Percentiles rank a stretch among this genome's conserved stretches.
Evolutionary conservation across 2,888 invertebrate species (phyloP).

Genomic region (Coenonympha glycerion): DNA sequence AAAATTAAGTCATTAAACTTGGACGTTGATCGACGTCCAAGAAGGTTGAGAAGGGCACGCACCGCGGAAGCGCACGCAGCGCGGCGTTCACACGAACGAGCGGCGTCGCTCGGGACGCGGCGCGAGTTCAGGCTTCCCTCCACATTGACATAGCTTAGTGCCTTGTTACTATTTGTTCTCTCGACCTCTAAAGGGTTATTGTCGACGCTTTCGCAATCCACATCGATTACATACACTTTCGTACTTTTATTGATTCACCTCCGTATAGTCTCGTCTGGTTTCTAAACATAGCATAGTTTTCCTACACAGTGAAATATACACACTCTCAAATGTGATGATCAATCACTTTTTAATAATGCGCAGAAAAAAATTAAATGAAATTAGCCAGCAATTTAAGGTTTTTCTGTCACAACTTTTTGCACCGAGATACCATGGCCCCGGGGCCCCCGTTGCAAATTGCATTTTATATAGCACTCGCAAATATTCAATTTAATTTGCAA

Average conservation of each 20-base stretch:
- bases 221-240: neutral
- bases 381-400: no score
- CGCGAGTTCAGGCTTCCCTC: constrained; percentile 31
- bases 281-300: no score
- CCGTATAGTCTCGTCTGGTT: no score
- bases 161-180: constrained; percentile 43
- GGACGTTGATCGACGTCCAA: constrained; percentile 61
- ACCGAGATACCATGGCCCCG: neutral
- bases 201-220: constrained; percentile 24
- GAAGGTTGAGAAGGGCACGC: constrained; percentile 57
- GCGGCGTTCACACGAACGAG: constrained; percentile 41
- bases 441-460: neutral
- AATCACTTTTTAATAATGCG: no score
- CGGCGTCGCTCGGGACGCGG: constrained; percentile 24
- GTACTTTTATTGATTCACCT: neutral
- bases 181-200: constrained; percentile 34
- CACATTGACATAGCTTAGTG: constrained; percentile 40
- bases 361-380: no score
- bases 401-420: no score
- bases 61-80: constrained; percentile 59
- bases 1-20: constrained; percentile 69
- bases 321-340: no score
- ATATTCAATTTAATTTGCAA: neutral
- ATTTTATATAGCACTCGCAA: neutral
- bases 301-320: no score